phyloP scores from a whole-genome alignment of 2,113 vertebrate species.

The Eulacestoma nigropectus region DNA sequence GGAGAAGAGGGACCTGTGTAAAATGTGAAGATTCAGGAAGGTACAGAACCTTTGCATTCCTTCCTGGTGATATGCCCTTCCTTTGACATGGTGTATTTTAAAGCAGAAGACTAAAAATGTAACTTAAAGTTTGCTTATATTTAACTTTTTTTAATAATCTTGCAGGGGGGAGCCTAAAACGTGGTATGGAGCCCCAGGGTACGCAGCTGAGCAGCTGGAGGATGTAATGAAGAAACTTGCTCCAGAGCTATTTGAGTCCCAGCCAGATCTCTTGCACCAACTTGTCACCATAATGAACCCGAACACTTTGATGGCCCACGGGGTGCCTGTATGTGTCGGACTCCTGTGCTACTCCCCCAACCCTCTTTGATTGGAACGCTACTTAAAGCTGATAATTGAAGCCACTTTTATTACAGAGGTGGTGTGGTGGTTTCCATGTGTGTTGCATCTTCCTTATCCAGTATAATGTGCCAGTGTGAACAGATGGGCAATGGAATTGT shows the following conservation, averaged over 20 bases:
- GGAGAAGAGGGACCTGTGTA: not conserved
- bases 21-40: not conserved
- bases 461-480: not conserved
- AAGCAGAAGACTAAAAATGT: slow-evolving; percentile 30
- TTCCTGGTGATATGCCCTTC: not conserved
- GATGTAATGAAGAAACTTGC: slow-evolving; percentile 96
- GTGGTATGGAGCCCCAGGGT: slow-evolving; percentile 96
- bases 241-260: slow-evolving; percentile 94
- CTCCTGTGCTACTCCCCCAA: slow-evolving; percentile 15
- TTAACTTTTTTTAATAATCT: slow-evolving; percentile 54
- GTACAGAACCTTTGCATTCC: not conserved
- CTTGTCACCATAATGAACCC: slow-evolving; percentile 99
- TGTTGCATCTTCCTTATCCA: not conserved
- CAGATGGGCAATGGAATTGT: not conserved
- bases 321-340: slow-evolving; percentile 88
- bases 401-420: not conserved
- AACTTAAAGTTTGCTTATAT: slow-evolving; percentile 9
- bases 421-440: not conserved
- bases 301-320: slow-evolving; percentile 94
- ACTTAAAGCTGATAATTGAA: not conserved
- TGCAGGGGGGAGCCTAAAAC: slow-evolving; percentile 98
- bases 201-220: slow-evolving; percentile 94
- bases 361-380: not conserved
- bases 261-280: slow-evolving; percentile 97
- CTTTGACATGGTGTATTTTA: not conserved